A percentile compares a stretch with the other conserved stretches of the same genome.
phyloP scores from a whole-genome alignment of 37 sponge, comb jelly and placozoan species.

The Oopsacas minuta region DNA sequence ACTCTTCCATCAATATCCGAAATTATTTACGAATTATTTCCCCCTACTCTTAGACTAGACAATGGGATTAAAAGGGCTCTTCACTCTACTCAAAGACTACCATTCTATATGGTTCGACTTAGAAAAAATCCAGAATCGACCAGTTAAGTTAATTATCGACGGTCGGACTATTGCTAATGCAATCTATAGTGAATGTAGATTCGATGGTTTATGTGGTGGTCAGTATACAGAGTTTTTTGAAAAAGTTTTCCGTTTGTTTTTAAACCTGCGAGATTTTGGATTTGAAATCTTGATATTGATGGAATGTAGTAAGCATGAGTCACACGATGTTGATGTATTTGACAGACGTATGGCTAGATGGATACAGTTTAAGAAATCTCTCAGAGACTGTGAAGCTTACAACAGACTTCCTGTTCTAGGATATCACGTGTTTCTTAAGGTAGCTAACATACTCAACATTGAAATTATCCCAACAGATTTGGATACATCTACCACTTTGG shows the following conservation, averaged over 20 bases:
- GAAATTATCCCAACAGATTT: background rate
- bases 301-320: constrained; percentile 1
- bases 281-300: constrained; percentile 9
- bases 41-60: background rate
- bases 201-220: constrained; percentile 8
- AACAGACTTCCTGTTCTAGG: background rate
- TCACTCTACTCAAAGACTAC: background rate
- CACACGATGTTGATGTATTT: background rate
- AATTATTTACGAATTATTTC: background rate
- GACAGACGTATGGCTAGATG: constrained; percentile 1
- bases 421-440: background rate
- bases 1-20: background rate
- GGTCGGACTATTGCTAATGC: background rate
- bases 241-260: background rate
- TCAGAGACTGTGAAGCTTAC: background rate
- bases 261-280: background rate
- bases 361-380: background rate
- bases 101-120: background rate
- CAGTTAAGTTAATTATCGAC: background rate
- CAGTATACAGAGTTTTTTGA: constrained; percentile 8
- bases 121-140: background rate
- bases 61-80: background rate
- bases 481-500: background rate
- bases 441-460: background rate
- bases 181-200: background rate